phyloP scores from a whole-genome alignment of 1,140 invertebrate species.

The Meteorus sp. region DNA sequence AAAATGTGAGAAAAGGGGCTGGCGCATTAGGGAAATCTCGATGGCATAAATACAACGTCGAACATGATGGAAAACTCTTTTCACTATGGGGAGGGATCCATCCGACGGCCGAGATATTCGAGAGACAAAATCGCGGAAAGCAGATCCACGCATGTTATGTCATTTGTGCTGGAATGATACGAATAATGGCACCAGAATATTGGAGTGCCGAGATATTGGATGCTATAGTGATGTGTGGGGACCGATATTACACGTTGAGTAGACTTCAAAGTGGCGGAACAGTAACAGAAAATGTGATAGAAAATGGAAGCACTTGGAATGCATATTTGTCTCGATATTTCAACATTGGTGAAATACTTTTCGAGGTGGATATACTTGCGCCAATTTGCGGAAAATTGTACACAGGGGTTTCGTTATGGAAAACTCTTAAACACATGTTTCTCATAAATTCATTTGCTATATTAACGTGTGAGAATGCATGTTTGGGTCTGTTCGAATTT shows the following conservation, averaged over 20 bases:
- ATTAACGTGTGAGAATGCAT: conserved; percentile 40
- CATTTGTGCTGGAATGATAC: conserved; percentile 46
- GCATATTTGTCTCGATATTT: conserved; percentile 33
- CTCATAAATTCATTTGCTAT: conserved; percentile 36
- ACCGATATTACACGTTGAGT: conserved; percentile 42
- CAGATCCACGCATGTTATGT: conserved; percentile 44
- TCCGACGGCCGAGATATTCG: conserved; percentile 39
- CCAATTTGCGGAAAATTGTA: conserved; percentile 38
- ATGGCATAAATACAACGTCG: conserved; percentile 45
- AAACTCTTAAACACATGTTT: conserved; percentile 37
- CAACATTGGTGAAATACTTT: conserved; percentile 40
- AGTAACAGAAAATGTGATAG: background rate
- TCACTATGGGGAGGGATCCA: conserved; percentile 45
- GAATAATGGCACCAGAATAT: conserved; percentile 48
- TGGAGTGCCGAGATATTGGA: conserved; percentile 43
- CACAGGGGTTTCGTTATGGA: conserved; percentile 35
- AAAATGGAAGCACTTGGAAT: conserved; percentile 24
- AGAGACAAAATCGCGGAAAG: conserved; percentile 38
- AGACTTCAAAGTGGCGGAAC: conserved; percentile 27
- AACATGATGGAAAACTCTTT: conserved; percentile 38
- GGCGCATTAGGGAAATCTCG: conserved; percentile 15
- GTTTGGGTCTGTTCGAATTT: conserved; percentile 44
- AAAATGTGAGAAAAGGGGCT: background rate
- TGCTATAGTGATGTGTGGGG: conserved; percentile 44
- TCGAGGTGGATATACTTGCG: conserved; percentile 36